Base-by-base conservation (phyloP, 1,140 invertebrate species). In the Tetramorium simillimum region DNA sequence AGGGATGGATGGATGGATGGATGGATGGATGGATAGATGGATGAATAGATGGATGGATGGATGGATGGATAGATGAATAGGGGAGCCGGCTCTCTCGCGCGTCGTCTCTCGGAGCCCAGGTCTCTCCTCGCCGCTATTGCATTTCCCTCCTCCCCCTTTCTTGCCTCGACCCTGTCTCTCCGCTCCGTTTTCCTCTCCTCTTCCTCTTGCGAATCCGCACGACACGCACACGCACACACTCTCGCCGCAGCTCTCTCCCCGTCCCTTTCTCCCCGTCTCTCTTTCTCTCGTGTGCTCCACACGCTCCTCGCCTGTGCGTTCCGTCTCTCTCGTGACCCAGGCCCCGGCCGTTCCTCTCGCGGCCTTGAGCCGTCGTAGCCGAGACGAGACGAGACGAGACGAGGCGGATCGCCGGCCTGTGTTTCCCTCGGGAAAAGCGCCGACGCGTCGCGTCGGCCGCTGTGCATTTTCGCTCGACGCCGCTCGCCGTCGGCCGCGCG, bases 331-430 rank as follows among this genome's bases (percentile, higher is more conserved):
- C 86, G 77, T 91, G 90, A 91, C 87, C 86, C 86, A 76, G 80
- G 80, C 89, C 77, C 90, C 82, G 91, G 92, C 90, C 92, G 90
- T 92, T 93, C 92, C 91, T 92, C 92, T 92, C 91, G 87, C 91
- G 92, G 88, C 92, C 92, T 93, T 93, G 92, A 93, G 90, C 67
- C 77, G 72, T 87, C 90, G 86, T 85, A 77, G 40, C 65, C 85
- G 63, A 89, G 62, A 80, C 77, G 62, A 49, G 73, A 76, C 77
- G 62, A 49, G 73, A 76, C 37, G 60, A 46, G 65, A 69, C 60
- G 58, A 3, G 60, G 85, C 76, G 73, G 60, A 63, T 63, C 60
- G 40, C 62, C 62, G 77, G 75, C 33, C 33, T 33, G 3, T 72
- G 62, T 90, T 91, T 87, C 69, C 65, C 53, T 70, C 56, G 62